Conservation (phyloP, 2,888 invertebrate species). For the Argyresthia goedartella region DNA sequence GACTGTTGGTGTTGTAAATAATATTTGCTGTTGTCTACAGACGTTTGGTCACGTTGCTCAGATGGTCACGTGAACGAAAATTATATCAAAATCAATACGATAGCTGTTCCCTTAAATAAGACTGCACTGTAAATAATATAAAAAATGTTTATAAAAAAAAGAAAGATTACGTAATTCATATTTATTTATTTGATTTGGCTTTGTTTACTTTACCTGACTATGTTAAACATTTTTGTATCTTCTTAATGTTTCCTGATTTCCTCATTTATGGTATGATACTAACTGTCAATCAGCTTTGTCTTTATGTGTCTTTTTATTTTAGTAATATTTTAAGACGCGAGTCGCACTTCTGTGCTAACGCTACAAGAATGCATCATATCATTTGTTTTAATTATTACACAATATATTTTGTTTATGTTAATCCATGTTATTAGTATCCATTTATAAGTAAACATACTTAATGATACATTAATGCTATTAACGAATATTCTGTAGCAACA, state of each 20-base stretch:
- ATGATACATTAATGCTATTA: constrained; percentile 8
- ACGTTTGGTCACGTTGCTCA: too few relatives aligned
- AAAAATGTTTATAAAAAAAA: not conserved
- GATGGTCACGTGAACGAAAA: too few relatives aligned
- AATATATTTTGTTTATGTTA: constrained; percentile 53
- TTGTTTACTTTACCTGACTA: not conserved
- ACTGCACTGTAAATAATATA: not conserved
- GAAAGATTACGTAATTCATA: not conserved
- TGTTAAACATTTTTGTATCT: constrained; percentile 1
- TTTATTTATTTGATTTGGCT: not conserved
- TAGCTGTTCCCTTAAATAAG: not conserved
- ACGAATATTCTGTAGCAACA: constrained; percentile 28
- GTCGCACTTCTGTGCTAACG: constrained; percentile 41
- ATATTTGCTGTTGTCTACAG: too few relatives aligned
- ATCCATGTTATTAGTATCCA: constrained; percentile 24
- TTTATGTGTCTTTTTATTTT: constrained; percentile 43
- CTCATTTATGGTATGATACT: constrained; percentile 11
- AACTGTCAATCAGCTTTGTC: constrained; percentile 29
- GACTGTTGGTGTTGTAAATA: not conserved
- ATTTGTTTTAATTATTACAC: constrained; percentile 60
- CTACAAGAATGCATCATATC: constrained; percentile 72
- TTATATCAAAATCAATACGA: not conserved
- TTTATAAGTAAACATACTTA: constrained; percentile 26
- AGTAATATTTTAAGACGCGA: constrained; percentile 40
- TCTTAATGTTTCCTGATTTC: constrained; percentile 8